phyloP scores from a whole-genome alignment of 1,140 invertebrate species.

The Meloidogyne floridensis region DNA sequence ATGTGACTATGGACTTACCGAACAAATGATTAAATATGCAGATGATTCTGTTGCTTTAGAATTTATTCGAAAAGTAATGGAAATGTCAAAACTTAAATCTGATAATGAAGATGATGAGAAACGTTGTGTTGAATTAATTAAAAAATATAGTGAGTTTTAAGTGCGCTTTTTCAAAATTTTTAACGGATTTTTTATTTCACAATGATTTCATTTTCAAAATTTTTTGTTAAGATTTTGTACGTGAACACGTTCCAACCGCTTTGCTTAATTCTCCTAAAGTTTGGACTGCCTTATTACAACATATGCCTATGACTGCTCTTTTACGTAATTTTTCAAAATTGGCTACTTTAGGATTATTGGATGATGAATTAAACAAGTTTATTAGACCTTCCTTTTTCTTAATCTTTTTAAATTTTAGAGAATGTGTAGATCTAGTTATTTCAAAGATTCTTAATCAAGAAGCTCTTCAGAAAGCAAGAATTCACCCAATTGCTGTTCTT shows the following conservation, averaged over 20 bases:
- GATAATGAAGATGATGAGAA: conserved; percentile 28
- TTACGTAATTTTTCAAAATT: conserved; percentile 73
- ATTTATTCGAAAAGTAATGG: conserved; percentile 26
- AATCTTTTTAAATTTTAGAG: conserved; percentile 26
- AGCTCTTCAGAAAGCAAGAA: conserved; percentile 67
- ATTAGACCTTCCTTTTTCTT: conserved; percentile 10
- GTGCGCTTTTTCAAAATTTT: no score
- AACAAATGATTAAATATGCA: conserved; percentile 57
- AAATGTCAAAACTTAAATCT: conserved; percentile 20
- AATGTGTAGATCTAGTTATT: conserved; percentile 64
- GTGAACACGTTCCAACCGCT: conserved; percentile 74
- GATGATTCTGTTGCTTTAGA: conserved; percentile 32
- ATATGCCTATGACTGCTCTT: conserved; percentile 71
- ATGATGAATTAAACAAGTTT: conserved; percentile 38
- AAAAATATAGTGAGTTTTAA: conserved; percentile 27
- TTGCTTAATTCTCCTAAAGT: conserved; percentile 73
- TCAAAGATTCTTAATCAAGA: conserved; percentile 67
- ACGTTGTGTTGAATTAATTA: conserved; percentile 41
- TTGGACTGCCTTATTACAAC: conserved; percentile 72
- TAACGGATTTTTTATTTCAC: background rate
- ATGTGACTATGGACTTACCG: conserved; percentile 64
- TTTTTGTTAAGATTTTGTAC: conserved; percentile 55
- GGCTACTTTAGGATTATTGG: conserved; percentile 72
- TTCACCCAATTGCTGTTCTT: conserved; percentile 72
- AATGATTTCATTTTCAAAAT: background rate